phyloP scores from a whole-genome alignment of 2,797 vertebrate species.

The Chiloscyllium punctatum region DNA sequence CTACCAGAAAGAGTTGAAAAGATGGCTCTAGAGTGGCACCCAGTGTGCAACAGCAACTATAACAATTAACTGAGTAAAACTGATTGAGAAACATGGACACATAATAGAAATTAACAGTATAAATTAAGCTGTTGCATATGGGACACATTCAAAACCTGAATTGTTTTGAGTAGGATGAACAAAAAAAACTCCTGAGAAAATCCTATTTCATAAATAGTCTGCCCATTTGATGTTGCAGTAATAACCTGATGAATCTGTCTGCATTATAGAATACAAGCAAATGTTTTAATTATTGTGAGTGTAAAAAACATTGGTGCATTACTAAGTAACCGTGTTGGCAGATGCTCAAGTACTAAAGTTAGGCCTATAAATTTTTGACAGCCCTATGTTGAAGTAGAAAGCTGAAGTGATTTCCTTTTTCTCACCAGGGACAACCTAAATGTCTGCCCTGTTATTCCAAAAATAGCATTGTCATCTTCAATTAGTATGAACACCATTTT shows the following conservation, averaged over 20 bases:
- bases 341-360: not conserved
- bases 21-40: not conserved
- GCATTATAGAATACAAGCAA: not conserved
- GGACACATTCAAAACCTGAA: not conserved
- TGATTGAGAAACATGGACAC: not conserved
- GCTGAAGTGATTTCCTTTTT: not conserved
- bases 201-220: not conserved
- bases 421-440: not conserved
- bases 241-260: not conserved
- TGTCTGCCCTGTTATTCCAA: not conserved
- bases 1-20: not conserved
- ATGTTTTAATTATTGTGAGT: not conserved
- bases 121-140: not conserved
- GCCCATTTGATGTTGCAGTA: not conserved
- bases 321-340: not conserved
- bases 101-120: not conserved
- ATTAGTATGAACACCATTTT: not conserved
- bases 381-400: not conserved
- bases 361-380: not conserved
- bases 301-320: not conserved
- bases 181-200: not conserved
- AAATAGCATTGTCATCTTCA: not conserved
- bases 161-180: not conserved
- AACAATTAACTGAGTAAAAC: not conserved
- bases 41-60: not conserved